Conservation (phyloP, 2,113 vertebrate genomes). For the Phylloscopus trochiloides region DNA sequence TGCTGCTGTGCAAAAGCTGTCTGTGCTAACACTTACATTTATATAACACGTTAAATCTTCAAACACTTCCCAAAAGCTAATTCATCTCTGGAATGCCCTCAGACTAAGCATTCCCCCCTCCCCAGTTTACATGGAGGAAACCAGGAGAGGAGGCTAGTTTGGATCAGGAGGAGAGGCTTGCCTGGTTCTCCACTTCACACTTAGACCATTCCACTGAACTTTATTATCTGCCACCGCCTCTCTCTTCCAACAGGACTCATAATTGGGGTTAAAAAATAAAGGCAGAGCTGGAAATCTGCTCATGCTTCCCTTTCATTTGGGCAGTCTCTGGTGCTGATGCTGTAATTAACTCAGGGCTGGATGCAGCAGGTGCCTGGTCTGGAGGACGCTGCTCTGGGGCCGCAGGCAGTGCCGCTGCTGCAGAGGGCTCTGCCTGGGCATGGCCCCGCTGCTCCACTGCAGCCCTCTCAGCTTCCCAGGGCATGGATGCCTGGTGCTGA, state of each 20-base stretch:
- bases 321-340: not conserved
- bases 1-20: not conserved
- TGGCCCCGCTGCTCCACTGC: accelerated
- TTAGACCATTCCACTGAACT: not conserved
- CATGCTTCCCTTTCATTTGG: not conserved
- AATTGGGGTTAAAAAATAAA: not conserved
- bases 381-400: not conserved
- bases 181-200: not conserved
- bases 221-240: not conserved
- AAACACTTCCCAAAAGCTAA: not conserved
- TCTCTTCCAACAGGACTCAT: not conserved
- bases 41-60: not conserved
- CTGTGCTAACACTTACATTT: not conserved
- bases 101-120: not conserved
- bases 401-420: not conserved
- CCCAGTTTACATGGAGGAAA: not conserved
- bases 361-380: not conserved
- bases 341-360: not conserved
- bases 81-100: not conserved
- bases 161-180: not conserved
- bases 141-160: not conserved
- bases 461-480: not conserved
- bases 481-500: not conserved
- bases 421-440: not conserved
- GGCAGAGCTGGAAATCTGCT: not conserved